Evolutionary conservation across 1,140 invertebrate genomes (phyloP).

Genomic region (Apis mellifera): Amel_HAv3.1 CM009933.2:4767001-4767500

Average conservation of each 20-base stretch:
- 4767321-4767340: not conserved
- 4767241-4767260: constrained; percentile 43
- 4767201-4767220: constrained; percentile 24
- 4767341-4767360: not conserved
- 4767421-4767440: no score
- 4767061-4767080: not conserved
- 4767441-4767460: no score
- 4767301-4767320: constrained; percentile 3
- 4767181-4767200: constrained; percentile 25
- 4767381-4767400: no score
- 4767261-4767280: constrained; percentile 2
- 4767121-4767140: not conserved
- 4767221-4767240: constrained; percentile 37
- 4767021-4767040: no score
- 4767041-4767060: not conserved
- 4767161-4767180: constrained; percentile 46
- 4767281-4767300: constrained; percentile 17
- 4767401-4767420: no score
- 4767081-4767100: not conserved
- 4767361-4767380: no score
- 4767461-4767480: no score
- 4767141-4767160: constrained; percentile 14
- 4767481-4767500: no score
- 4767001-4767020: not conserved
- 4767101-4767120: not conserved